Evolutionary conservation across 2,797 vertebrate species (phyloP).

Genomic region (Trematocara caparti): DNA sequence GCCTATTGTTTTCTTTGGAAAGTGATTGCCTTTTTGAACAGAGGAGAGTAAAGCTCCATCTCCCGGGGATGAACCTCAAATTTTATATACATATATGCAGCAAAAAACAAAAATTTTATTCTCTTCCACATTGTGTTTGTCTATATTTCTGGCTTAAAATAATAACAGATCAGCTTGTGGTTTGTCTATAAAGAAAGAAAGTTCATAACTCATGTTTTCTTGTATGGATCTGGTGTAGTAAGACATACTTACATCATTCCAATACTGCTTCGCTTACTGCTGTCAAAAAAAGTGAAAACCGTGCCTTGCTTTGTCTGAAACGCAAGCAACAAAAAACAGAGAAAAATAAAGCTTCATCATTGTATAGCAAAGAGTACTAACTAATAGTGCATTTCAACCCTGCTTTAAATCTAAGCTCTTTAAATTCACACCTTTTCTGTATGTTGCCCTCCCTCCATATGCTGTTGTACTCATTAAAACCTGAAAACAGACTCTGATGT

Average conservation of each 20-base stretch:
- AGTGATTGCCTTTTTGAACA: background rate
- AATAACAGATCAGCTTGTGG: background rate
- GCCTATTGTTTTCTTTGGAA: background rate
- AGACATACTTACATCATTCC: slow-evolving; percentile 87
- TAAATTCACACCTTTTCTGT: background rate
- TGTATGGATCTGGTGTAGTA: background rate
- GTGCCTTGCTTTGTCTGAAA: slow-evolving; percentile 85
- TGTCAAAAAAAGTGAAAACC: slow-evolving; percentile 82
- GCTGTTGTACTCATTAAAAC: background rate
- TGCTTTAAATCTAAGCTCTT: background rate
- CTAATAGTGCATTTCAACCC: background rate
- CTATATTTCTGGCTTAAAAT: background rate
- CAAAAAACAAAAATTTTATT: background rate
- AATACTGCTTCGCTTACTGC: slow-evolving; percentile 71
- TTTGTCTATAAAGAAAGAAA: background rate
- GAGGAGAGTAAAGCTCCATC: background rate
- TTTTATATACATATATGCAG: background rate
- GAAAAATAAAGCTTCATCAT: background rate
- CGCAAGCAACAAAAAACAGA: background rate
- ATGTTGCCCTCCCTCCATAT: background rate
- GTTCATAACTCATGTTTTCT: background rate
- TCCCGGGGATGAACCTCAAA: background rate
- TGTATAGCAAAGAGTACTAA: background rate
- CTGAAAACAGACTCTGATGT: background rate
- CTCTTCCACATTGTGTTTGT: background rate